Evolutionary conservation across 1,140 invertebrate genomes (phyloP), one percentile per base, ranked within the genome.

Genomic region (Plodia interpunctella): DNA sequence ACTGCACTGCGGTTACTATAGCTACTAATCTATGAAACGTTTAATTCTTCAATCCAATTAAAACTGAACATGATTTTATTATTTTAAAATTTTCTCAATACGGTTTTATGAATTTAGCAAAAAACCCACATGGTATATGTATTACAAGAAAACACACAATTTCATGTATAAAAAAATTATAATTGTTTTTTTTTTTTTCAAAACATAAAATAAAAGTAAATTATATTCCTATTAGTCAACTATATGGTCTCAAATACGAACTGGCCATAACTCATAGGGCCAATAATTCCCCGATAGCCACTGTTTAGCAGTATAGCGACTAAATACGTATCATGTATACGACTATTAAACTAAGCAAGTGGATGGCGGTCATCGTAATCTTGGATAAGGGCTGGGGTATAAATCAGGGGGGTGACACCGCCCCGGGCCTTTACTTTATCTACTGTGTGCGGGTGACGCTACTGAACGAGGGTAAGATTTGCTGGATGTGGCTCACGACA

Each of bases 361-460:
- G 80, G 80, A 82, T 84, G 74, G 81, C 83, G 84, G 85, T 88
- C 85, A 88, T 88, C 83, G 83, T 86, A 88, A 88, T 88, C 83
- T 86, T 86, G 85, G 85, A 86, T 86, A 88, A 83, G 83, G 85
- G 85, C 76, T 76, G 74, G 70, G 70, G 69, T 74, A 85, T 88
- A 88, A 88, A 88, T 88, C 85, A 85, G 72, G 70, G 57, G 78
- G 83, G 83, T 82, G 85, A 87, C 83, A 67, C 57, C 60, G 77
- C 83, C 76, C 71, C 72, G 78, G 78, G 83, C 82, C 84, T 83
- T 78, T 80, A 85, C 85, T 88, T 88, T 88, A 88, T 88, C 85
- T 88, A 84, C 83, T 86, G 75, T 70, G 74, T 78, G 80, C 78
- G 78, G 79, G 80, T 79, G 84, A 83, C 80, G 80, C 72, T 75